Evolutionary conservation across 2,113 vertebrate genomes (phyloP).

Genomic region (Lagenorhynchus albirostris): DNA sequence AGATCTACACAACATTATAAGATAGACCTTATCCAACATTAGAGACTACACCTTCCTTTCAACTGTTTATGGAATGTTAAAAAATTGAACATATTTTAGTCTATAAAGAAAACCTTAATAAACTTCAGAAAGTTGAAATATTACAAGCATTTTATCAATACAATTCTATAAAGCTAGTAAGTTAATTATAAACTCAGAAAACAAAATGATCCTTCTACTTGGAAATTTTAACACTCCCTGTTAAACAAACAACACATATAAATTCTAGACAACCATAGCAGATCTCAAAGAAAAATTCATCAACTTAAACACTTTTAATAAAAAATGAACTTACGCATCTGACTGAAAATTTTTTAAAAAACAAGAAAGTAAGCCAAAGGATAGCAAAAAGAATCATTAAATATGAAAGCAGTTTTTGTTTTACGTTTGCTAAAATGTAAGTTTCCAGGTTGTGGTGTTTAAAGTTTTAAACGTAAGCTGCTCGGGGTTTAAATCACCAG

Average conservation of each 20-base stretch:
- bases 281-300: neutral
- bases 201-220: neutral
- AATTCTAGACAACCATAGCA: neutral
- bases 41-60: neutral
- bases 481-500: neutral
- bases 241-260: neutral
- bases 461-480: conserved; percentile 23
- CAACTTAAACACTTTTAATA: neutral
- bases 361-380: neutral
- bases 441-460: neutral
- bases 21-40: neutral
- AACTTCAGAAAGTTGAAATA: neutral
- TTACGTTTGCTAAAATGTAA: conserved; percentile 26
- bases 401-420: neutral
- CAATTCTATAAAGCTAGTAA: neutral
- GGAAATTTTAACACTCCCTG: neutral
- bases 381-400: neutral
- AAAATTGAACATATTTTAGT: neutral
- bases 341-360: neutral
- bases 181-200: conserved; percentile 3
- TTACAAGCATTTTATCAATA: neutral
- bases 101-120: neutral
- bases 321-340: neutral
- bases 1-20: neutral
- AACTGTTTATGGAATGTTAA: neutral